A percentile compares a stretch with the other conserved stretches of the same genome.
Evolutionary conservation across 1,140 invertebrate genomes (phyloP).

Genomic region (Pantala flavescens): DNA sequence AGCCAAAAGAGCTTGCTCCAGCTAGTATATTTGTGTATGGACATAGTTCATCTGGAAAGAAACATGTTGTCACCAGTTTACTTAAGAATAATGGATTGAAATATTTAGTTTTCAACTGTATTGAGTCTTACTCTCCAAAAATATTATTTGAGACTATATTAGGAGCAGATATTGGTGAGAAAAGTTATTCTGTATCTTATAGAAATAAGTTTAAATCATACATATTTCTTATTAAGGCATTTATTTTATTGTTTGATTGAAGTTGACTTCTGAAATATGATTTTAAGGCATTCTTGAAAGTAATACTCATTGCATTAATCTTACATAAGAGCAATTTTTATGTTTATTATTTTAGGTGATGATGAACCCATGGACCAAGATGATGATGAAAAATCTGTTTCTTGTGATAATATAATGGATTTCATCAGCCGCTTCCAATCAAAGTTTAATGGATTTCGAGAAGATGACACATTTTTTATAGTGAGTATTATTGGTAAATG

Average conservation of each 20-base stretch:
- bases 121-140: conserved; percentile 66
- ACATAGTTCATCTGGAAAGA: conserved; percentile 70
- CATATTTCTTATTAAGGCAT: not conserved
- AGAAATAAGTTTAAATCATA: too few species aligned
- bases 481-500: not conserved
- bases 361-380: not conserved
- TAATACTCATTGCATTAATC: not conserved
- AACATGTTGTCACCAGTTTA: conserved; percentile 48
- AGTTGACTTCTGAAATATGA: not conserved
- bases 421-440: not conserved
- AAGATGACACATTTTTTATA: not conserved
- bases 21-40: conserved; percentile 63
- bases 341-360: not conserved
- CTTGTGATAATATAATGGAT: not conserved
- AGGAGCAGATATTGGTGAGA: conserved; percentile 31
- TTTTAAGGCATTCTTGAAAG: not conserved
- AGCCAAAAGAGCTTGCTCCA: conserved; percentile 45
- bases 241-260: not conserved
- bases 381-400: not conserved
- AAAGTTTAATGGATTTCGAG: not conserved
- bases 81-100: conserved; percentile 48
- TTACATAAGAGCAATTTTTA: not conserved
- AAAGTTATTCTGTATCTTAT: too few species aligned
- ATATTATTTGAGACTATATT: conserved; percentile 68
- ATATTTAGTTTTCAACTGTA: conserved; percentile 61